Base-by-base conservation (phyloP, 2,888 invertebrate genomes). In the Strigamia crassipes region DNA sequence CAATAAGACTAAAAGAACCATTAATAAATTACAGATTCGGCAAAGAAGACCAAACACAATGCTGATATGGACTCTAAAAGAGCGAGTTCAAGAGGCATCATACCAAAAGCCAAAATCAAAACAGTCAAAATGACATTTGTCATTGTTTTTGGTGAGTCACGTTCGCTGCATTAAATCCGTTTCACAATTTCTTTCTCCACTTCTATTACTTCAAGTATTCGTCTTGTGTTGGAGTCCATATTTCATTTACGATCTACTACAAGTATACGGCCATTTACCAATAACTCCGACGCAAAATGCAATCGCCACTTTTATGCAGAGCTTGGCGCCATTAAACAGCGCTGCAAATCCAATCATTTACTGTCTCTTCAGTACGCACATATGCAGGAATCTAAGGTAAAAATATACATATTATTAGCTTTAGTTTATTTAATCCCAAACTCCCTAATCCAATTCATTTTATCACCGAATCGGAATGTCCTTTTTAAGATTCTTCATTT, bases 101-200 rank as follows among this genome's bases (percentile, higher is more conserved):
- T 97, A 86, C 97, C 97, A 0, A 92, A 95, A 83, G 97, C 97
- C 42, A 97, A 97, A 90, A 95, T 97, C 85, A 97, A 97, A 90
- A 97, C 96, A 18, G 95, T 97, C 83, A 97, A 97, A 89, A 97
- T 97, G 96, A 97, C 97, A 0, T 94, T 97, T 85, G 96, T 96
- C 85, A 97, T 97, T 86, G 96, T 97, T 83, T 94, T 96, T 86
- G 95, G 95, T 94, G 88, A 92, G 92, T 89, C 13, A 15, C n/a
- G n/a, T n/a, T 27, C 27, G 3, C 3, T 27, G 27, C 3, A 27
- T 27, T 27, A 38, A 1, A 6, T 31, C 21, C n/a, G n/a, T 38
- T 15, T 79, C 23, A 34, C 5, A 78, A 78, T 15, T 34, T 27
- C 8, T 78, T 0, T 78, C 34, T 78, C 34, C 15, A 10, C n/a